Evolutionary conservation across 2,113 vertebrate species (phyloP), one percentile per base, ranked within the genome.

Genomic region (Hippocampus guttulatus): DNA sequence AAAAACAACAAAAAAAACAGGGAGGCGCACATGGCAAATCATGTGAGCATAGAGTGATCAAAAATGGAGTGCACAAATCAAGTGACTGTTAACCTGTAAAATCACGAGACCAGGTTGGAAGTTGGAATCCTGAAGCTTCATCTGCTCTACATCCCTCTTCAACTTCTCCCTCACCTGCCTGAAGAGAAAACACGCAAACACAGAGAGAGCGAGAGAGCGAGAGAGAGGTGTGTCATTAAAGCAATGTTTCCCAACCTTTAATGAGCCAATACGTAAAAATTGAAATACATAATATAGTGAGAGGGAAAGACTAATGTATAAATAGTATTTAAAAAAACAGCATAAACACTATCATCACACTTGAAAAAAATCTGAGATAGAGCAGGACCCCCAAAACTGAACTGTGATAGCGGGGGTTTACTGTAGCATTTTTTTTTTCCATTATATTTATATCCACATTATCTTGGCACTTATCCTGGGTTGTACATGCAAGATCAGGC

Each of bases 91-190:
- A 84, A 98, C 97, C 94, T 99, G 97, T 73, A 99, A 84, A 88
- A 99, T 95, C 55, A 97, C 96, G 0, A 99, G 92, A 61, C 97
- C 95, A 9, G 96, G 97, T 73, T 75, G 91, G 86, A 98, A 98
- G 75, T 93, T 93, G 18, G 95, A 92, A 67, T 89, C 88, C 60
- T 85, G 89, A n/a, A 88, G 82, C 86, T 92, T 95, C 94, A 99
- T 93, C 77, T 93, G 90, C 70, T 77, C 57, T 52, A 99, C 95
- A 78, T 96, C 93, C 60, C 90, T 87, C 89, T 96, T 98, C 72
- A 99, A 90, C 69, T 83, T 92, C 47, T 93, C 91, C 84, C 93
- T 94, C 84, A 98, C 94, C 92, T 95, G 92, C 62, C 97, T 99
- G 84, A 69, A 79, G 72, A 77, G n/a, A 75, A 77, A 27, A 82